Evolutionary conservation across 2,797 vertebrate species (phyloP), one percentile per base, ranked within the genome.

Genomic region (Lindbergichthys nudifrons): DNA sequence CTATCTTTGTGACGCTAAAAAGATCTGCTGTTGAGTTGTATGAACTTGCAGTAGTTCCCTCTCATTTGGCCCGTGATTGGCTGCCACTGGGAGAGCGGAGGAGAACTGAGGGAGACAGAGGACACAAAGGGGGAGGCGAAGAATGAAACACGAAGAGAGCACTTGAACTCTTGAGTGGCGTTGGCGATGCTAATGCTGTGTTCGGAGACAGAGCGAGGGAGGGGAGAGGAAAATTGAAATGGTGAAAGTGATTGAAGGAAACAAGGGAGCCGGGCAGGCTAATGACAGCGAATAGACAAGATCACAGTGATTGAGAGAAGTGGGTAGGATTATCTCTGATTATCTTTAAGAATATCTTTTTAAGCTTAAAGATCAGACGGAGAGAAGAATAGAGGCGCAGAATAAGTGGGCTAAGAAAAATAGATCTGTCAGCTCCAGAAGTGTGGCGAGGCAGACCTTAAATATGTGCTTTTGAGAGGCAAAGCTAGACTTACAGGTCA

Each of bases 281-380:
- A 87, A 87, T 85, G 83, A 71, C 73, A 80, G 52, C 18, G 74
- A 84, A 75, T 50, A 67, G 75, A 77, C 58, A 7, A 79, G 83
- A 90, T 88, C 82, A 80, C 71, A 77, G 83, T 80, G 84, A 90
- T 88, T 77, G 85, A 87, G 81, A 70, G 70, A 72, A 70, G 54
- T 26, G 72, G 79, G 83, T 80, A 21, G 68, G 70, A 89, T 92
- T 77, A 83, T 85, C 67, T 80, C 70, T 67, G 77, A 89, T 92
- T 87, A 88, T 84, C 74, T 71, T 21, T 57, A 14, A 67, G n/a
- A 46, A 57, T 67, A 39, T 67, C 30, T 47, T 63, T 36, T 26
- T 39, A 54, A 54, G 77, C 70, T 42, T 81, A 73, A 39, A 62
- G 79, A 86, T 80, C 68, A 72, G 75, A 78, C 51, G 39, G 45